Evolutionary conservation across 2,797 vertebrate species (phyloP), one percentile per base, ranked within the genome.

Genomic region (Yasuhikotakia modesta): DNA sequence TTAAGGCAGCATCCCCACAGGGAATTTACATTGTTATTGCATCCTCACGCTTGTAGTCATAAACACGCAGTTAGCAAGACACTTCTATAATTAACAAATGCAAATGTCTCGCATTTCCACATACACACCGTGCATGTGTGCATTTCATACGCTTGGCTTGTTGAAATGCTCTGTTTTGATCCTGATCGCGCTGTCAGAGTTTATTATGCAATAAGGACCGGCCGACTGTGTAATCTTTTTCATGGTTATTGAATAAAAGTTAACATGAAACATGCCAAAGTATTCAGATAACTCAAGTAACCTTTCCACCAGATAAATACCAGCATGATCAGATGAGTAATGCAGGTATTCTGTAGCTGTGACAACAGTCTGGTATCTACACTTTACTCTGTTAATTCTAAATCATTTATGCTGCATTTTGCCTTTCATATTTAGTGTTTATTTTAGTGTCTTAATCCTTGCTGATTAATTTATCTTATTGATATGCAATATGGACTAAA

Each of bases 1-100:
- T 69, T 76, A 69, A 11, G 55, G 17, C 10, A 7, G 24, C 32
- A 32, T 69, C 74, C 60, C 74, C 65, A 69, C 24, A 30, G 65
- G 24, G 65, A 43, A 48, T 76, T 50, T 69, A 53, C 35, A 27
- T 46, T 57, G 52, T 76, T 76, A 67, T 76, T 76, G 63, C 57
- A 58, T 57, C 17, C 48, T 60, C 74, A 50, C n/a, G 45, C 53
- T 58, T 76, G 11, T 8, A 68, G 52, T 46, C 35, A 21, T 76
- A 76, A 68, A 68, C 24, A 48, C 14, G 7, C 52, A 58, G 24
- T 10, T 32, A 75, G 32, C 63, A 67, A 75, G 50, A 67, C 35
- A 12, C 32, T 30, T 75, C 50, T 24, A 57, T 75, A 75, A 75
- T 66, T 75, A 67, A 30, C 63, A 57, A 57, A 57, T 75, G 35